Conservation (phyloP, 2,113 vertebrate genomes). For the Hypomesus transpacificus region DNA sequence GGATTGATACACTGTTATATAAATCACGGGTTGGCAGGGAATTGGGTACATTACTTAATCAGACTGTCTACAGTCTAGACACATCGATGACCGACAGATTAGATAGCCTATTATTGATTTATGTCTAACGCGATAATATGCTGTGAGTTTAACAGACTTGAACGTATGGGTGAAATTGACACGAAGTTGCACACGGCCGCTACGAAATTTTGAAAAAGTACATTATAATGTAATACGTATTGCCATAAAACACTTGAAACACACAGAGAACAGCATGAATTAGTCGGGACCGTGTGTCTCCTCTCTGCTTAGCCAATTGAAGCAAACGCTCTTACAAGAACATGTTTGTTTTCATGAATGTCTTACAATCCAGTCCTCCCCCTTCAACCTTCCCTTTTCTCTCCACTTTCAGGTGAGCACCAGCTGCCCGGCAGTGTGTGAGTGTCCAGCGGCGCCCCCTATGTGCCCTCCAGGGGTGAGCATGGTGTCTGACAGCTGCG, state of each 20-base stretch:
- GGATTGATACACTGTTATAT: slow-evolving; percentile 33
- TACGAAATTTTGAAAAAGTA: no score
- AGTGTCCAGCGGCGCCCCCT: slow-evolving; percentile 72
- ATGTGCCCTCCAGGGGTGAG: slow-evolving; percentile 86
- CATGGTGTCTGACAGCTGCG: slow-evolving; percentile 78
- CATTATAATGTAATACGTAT: no score
- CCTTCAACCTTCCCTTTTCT: background rate
- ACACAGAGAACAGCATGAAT: background rate
- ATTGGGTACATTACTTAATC: slow-evolving; percentile 29
- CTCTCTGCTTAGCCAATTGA: no score
- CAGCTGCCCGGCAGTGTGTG: slow-evolving; percentile 77
- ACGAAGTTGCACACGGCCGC: no score
- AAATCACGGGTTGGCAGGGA: slow-evolving; percentile 35
- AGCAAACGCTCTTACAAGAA: no score
- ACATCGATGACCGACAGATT: slow-evolving; percentile 3
- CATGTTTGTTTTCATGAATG: no score
- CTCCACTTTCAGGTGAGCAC: slow-evolving; percentile 51
- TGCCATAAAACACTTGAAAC: background rate
- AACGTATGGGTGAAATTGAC: no score
- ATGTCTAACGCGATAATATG: slow-evolving; percentile 2
- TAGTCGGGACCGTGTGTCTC: no score
- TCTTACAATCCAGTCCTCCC: background rate
- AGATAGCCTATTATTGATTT: slow-evolving; percentile 15
- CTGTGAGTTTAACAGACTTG: no score
- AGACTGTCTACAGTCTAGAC: slow-evolving; percentile 40